A percentile compares a stretch with the other conserved stretches of the same genome.
phyloP scores from a whole-genome alignment of 2,797 vertebrate species.

The Coendou prehensilis region DNA sequence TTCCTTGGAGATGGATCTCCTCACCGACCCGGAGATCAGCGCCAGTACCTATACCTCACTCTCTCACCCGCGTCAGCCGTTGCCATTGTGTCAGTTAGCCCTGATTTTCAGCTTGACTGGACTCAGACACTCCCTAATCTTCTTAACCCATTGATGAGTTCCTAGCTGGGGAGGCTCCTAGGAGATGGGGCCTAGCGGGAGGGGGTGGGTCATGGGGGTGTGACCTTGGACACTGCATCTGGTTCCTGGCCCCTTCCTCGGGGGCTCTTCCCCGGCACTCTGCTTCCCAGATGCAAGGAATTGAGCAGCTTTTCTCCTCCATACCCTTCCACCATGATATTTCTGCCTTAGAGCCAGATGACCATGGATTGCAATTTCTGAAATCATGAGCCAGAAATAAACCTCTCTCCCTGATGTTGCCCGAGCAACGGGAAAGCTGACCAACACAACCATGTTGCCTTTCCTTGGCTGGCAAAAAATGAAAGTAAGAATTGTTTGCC shows the following conservation, averaged over 20 bases:
- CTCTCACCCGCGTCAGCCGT: neutral
- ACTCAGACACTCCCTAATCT: neutral
- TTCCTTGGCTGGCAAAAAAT: neutral
- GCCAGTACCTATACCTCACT: neutral
- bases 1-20: constrained; percentile 18
- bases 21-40: neutral
- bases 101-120: neutral
- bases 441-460: neutral
- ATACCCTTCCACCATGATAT: neutral
- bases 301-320: neutral
- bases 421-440: neutral
- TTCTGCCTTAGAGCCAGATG: neutral
- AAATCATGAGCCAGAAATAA: neutral
- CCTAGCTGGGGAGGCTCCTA: neutral
- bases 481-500: neutral
- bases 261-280: neutral
- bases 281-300: neutral
- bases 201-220: neutral
- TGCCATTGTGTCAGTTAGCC: neutral
- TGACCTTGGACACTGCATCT: neutral
- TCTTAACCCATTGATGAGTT: neutral
- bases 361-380: neutral
- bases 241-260: neutral
- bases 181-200: neutral
- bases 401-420: neutral